Evolutionary conservation across 2,113 vertebrate genomes (phyloP), one percentile per base, ranked within the genome.

Genomic region (Phoxinus phoxinus): DNA sequence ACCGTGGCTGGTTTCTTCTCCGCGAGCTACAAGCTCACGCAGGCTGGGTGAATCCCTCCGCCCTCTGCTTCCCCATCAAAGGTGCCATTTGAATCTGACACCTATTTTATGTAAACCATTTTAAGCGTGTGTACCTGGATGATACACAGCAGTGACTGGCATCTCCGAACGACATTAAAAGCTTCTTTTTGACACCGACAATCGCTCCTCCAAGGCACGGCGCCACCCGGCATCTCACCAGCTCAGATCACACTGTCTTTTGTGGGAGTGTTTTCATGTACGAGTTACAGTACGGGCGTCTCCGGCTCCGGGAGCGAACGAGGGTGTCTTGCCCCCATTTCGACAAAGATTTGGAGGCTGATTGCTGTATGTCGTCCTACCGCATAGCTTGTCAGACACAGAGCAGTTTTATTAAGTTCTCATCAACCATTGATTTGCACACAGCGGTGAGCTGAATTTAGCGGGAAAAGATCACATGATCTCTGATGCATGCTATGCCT

Each of bases 271-370:
- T 89, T 77, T 94, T 94, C 87, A 82, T 88, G 88, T 74, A 87
- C 89, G 89, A 93, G 92, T 95, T 96, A 94, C 92, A 94, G 93
- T 95, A 94, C 78, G 87, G 90, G 91, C 93, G 91, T 86, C 90
- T 95, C 91, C 93, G 92, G 93, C 92, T 91, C 83, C 82, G 91
- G 91, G 90, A 93, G 90, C 87, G 90, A 46, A 90, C 76, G 83
- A 89, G 15, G 85, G 65, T 77, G 82, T 23, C 74, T 72, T 15
- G 17, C 56, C 37, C 75, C 30, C 25, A 59, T 81, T 88, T 81
- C 59, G 25, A 32, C 17, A 51, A 83, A 51, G 82, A 63, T 81
- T 84, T 46, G 69, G 59, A 44, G 21, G 72, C 59, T 87, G 84
- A 78, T 67, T 75, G 87, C 58, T 76, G 53, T 73, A 71, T n/a